Percentiles rank a stretch among this genome's conserved stretches.
phyloP scores from a whole-genome alignment of 2,888 invertebrate genomes.

The Nomada flava region DNA sequence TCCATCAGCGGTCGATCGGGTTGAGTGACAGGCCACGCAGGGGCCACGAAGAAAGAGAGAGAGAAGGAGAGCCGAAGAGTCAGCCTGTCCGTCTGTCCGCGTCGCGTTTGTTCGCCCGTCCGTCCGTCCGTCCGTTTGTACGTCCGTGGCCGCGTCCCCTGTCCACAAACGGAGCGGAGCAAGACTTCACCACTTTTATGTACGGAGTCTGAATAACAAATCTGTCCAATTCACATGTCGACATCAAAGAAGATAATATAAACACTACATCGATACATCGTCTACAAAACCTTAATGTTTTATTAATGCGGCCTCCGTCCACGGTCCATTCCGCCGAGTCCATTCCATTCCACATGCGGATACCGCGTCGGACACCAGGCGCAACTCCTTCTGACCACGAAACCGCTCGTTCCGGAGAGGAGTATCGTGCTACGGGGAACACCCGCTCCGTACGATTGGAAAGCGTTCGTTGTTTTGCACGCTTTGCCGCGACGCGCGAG shows the following conservation, averaged over 20 bases:
- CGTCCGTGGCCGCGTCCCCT: constrained; percentile 68
- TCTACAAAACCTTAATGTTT: constrained; percentile 84
- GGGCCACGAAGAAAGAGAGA: constrained; percentile 59
- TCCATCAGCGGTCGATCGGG: constrained; percentile 49
- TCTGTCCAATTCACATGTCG: constrained; percentile 85
- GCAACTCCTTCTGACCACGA: constrained; percentile 16
- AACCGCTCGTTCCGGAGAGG: neutral
- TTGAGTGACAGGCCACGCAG: constrained; percentile 74
- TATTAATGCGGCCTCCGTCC: constrained; percentile 82
- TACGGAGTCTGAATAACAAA: constrained; percentile 84
- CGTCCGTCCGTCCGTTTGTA: constrained; percentile 65
- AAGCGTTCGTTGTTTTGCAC: constrained; percentile 45
- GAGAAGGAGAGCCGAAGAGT: constrained; percentile 44
- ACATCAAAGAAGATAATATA: constrained; percentile 85
- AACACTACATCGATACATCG: constrained; percentile 84
- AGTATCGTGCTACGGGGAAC: constrained; percentile 52
- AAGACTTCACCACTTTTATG: constrained; percentile 84
- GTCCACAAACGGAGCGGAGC: constrained; percentile 83
- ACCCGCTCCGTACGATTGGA: constrained; percentile 48
- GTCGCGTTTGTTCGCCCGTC: constrained; percentile 39
- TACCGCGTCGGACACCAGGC: constrained; percentile 37
- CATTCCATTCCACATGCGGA: constrained; percentile 65
- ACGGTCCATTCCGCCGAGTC: constrained; percentile 59
- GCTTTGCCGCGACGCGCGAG: constrained; percentile 40
- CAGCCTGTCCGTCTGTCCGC: constrained; percentile 72